Evolutionary conservation across 2,113 vertebrate species (phyloP).

Genomic region (Hystrix brachyura): DNA sequence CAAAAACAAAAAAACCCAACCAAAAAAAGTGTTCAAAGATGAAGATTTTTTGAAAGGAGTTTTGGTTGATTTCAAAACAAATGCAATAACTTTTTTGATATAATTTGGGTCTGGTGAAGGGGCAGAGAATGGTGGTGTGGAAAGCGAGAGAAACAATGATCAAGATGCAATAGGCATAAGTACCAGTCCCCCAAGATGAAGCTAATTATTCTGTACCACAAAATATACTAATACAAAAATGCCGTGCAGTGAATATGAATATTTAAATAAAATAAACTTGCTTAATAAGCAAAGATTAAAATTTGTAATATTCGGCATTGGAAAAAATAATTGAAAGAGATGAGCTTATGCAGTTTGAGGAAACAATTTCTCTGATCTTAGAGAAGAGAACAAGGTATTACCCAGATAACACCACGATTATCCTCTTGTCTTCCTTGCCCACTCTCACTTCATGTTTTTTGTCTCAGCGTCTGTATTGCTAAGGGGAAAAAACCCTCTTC

Average conservation of each 20-base stretch:
- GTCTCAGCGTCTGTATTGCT: conserved; percentile 31
- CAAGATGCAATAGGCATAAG: background rate
- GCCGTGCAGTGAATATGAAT: background rate
- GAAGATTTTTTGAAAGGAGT: conserved; percentile 58
- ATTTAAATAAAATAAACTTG: background rate
- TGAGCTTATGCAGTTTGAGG: conserved; percentile 22
- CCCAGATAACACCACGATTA: background rate
- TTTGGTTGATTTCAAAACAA: conserved; percentile 44
- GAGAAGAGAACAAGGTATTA: background rate
- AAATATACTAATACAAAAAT: background rate
- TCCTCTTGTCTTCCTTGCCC: background rate
- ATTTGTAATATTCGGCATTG: background rate
- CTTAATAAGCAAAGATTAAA: background rate
- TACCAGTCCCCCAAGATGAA: background rate
- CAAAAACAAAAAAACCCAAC: too few relatives aligned
- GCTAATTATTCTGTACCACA: background rate
- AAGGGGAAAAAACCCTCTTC: background rate
- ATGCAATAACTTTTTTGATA: conserved; percentile 29
- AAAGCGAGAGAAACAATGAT: background rate
- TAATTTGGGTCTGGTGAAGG: background rate
- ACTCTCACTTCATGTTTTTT: conserved; percentile 16
- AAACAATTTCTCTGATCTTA: conserved; percentile 49
- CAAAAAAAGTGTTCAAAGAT: background rate
- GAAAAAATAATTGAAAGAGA: conserved; percentile 11
- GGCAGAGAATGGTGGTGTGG: background rate